Evolutionary conservation across 2,888 invertebrate species (phyloP).

Genomic region (Synanthedon tipuliformis): DNA sequence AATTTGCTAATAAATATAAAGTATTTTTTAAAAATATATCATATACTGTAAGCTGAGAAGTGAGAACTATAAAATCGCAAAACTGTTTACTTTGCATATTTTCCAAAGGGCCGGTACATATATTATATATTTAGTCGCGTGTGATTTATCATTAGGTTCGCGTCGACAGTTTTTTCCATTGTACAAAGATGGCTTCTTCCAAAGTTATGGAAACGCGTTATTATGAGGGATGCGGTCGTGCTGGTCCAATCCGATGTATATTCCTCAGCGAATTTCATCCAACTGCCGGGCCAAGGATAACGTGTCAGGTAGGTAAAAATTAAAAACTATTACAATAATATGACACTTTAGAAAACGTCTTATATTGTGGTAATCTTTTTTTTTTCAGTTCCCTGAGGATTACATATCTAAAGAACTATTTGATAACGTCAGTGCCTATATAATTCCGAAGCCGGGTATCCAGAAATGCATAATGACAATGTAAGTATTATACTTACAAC

Average conservation of each 20-base stretch:
- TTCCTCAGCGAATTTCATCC: slow-evolving; percentile 84
- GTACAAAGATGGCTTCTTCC: slow-evolving; percentile 10
- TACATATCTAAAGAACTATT: slow-evolving; percentile 93
- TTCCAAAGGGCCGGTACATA: no score
- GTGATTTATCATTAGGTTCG: no score
- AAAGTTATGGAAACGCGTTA: slow-evolving; percentile 61
- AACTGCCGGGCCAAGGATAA: slow-evolving; percentile 85
- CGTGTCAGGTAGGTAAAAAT: slow-evolving; percentile 76
- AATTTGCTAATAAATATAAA: no score
- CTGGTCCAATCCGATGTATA: slow-evolving; percentile 84
- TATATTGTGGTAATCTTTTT: background rate
- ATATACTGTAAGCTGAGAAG: no score
- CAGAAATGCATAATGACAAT: slow-evolving; percentile 92
- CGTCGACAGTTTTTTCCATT: no score
- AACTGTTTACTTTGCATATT: no score
- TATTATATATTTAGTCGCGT: no score
- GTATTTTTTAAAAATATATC: no score
- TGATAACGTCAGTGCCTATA: slow-evolving; percentile 93
- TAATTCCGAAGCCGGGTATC: slow-evolving; percentile 94
- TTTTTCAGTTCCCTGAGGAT: slow-evolving; percentile 83
- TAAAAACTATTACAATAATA: no score
- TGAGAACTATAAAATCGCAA: no score
- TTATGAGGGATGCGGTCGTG: slow-evolving; percentile 74
- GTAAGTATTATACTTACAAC: slow-evolving; percentile 61
- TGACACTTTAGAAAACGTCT: background rate